Percentiles rank a stretch among this genome's conserved stretches.
phyloP scores from a whole-genome alignment of 2,797 vertebrate species.

The Anguilla megastoma region DNA sequence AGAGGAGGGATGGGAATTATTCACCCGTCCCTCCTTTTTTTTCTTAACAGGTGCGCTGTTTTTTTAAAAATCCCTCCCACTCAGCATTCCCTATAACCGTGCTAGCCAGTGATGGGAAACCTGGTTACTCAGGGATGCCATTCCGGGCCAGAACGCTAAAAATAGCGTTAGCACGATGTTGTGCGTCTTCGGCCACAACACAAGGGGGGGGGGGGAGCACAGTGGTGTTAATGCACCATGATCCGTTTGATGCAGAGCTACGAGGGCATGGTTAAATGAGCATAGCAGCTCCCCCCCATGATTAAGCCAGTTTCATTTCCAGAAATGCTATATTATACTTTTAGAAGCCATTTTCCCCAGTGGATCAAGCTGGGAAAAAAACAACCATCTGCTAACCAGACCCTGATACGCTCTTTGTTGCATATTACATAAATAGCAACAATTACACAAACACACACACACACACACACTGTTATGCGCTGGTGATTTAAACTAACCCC shows the following conservation, averaged over 20 bases:
- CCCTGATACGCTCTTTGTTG: not conserved
- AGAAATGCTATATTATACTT: not conserved
- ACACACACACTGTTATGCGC: not conserved
- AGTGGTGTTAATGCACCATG: not conserved
- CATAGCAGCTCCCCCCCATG: not conserved
- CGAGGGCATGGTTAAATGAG: not conserved
- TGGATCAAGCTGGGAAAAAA: constrained; percentile 5
- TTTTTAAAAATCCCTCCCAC: too few species aligned
- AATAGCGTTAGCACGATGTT: not conserved
- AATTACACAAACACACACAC: not conserved
- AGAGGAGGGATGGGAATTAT: not conserved
- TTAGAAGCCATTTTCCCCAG: not conserved
- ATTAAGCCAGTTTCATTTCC: not conserved
- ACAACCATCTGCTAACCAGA: not conserved
- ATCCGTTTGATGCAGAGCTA: not conserved
- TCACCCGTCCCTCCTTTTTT: too few species aligned
- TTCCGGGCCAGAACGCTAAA: not conserved
- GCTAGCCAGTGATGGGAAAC: not conserved
- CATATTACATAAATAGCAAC: not conserved
- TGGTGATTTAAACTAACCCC: too few species aligned
- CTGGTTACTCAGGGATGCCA: not conserved
- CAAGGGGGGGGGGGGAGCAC: not conserved
- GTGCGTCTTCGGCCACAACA: not conserved
- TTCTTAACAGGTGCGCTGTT: not conserved
- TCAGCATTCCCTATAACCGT: not conserved